Evolutionary conservation across 2,888 invertebrate genomes (phyloP).

Genomic region (Ochropacha duplaris): DNA sequence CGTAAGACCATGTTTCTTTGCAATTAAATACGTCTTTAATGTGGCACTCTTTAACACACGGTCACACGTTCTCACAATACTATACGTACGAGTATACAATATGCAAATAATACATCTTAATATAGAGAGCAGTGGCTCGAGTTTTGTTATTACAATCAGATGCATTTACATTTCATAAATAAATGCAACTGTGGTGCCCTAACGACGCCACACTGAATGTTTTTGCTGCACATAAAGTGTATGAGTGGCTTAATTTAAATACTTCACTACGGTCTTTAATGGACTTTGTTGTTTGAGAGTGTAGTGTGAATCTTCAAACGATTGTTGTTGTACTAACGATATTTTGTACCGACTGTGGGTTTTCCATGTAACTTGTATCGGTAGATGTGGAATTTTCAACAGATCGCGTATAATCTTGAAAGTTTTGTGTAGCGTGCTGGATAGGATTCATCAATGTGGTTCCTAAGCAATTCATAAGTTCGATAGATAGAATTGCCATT

Average conservation of each 20-base stretch:
- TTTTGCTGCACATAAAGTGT: slow-evolving; percentile 58
- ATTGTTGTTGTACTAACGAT: slow-evolving; percentile 12
- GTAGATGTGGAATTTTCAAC: slow-evolving; percentile 11
- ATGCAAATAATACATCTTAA: slow-evolving; percentile 84
- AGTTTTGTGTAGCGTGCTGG: neutral
- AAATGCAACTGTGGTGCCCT: slow-evolving; percentile 74
- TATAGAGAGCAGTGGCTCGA: slow-evolving; percentile 76
- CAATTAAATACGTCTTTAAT: slow-evolving; percentile 41
- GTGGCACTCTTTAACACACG: slow-evolving; percentile 43
- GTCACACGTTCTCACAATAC: slow-evolving; percentile 58
- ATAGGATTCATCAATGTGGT: neutral
- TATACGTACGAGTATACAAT: slow-evolving; percentile 37
- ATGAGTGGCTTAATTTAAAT: slow-evolving; percentile 72
- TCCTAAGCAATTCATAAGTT: neutral
- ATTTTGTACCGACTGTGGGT: slow-evolving; percentile 17
- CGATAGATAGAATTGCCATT: too few relatives aligned
- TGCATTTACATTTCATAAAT: slow-evolving; percentile 84
- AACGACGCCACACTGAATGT: slow-evolving; percentile 68
- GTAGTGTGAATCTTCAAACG: slow-evolving; percentile 56
- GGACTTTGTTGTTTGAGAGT: slow-evolving; percentile 29
- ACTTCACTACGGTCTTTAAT: slow-evolving; percentile 45
- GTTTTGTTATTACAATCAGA: slow-evolving; percentile 84
- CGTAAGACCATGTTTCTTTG: slow-evolving; percentile 3
- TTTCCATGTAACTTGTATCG: slow-evolving; percentile 9
- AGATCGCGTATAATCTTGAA: slow-evolving; percentile 20